Evolutionary conservation across 1,140 invertebrate genomes (phyloP), one percentile per base, ranked within the genome.

Genomic region (Aphis craccivora): DNA sequence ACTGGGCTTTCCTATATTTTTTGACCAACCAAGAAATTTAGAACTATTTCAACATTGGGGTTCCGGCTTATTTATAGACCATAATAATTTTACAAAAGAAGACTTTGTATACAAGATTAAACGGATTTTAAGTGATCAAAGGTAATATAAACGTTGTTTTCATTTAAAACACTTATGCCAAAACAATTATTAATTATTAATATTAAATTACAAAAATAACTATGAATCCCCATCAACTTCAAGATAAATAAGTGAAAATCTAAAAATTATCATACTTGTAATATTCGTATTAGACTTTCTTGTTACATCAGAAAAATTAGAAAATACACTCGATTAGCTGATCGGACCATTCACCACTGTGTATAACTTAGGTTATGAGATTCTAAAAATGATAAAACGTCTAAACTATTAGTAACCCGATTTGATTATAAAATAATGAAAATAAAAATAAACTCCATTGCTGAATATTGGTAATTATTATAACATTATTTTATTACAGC

Each of bases 1-100:
- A 45, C 94, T 97, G 89, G 96, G 96, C n/a, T 95, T 97, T 93
- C 97, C 97, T 11, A 94, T 97, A 22, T 96, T 96, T 76, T 95
- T 95, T 14, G 97, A 97, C 94, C 97, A 97, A 55, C 93, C 86
- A 53, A 48, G 67, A 51, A 94, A 94, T 90, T 18, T 94, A 30
- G 92, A 87, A n/a, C 35, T 93, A 37, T 91, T 94, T 23, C n/a
- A 95, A 95, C 25, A 88, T 1, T 94, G 94, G 25, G 95, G 95
- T 23, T 94, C 95, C 45, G 95, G 95, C 4, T 90, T 95, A 20
- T 53, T 35, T 6, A 30, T 94, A 0, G 81, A 94, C 23, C 93
- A 90, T 9, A 84, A 94, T 35, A 93, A 94, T 90, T 93, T 94
- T 20, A 94, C 94, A 0, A 93, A 55, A 48, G 91, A 94, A 94